Evolutionary conservation across 2,113 vertebrate species (phyloP).

Genomic region (Sturnus vulgaris): DNA sequence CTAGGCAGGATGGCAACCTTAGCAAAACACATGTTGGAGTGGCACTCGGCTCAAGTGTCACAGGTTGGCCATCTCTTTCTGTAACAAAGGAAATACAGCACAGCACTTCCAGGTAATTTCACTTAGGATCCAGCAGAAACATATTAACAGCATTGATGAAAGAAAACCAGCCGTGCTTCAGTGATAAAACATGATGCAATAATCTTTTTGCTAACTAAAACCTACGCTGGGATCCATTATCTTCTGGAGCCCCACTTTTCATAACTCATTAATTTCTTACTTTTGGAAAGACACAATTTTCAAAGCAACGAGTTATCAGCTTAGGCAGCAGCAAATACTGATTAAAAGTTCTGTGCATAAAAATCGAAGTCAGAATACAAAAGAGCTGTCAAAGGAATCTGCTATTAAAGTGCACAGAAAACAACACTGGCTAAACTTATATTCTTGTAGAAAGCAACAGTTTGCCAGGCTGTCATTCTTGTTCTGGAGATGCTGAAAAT

Average conservation of each 20-base stretch:
- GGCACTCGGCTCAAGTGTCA: background rate
- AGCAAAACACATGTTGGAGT: background rate
- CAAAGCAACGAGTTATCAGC: background rate
- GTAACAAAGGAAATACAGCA: background rate
- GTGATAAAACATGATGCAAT: background rate
- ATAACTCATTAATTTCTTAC: background rate
- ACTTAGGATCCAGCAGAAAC: background rate
- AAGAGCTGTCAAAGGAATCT: background rate
- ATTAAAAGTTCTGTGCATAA: background rate
- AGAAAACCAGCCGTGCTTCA: accelerated
- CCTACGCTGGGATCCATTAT: background rate
- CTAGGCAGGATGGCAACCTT: background rate
- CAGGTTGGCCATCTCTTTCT: background rate
- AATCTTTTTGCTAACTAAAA: background rate
- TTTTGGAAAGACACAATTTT: background rate
- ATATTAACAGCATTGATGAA: background rate
- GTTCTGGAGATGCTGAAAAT: background rate
- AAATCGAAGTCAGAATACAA: conserved; percentile 2
- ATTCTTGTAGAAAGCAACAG: background rate
- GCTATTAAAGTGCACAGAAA: conserved; percentile 14
- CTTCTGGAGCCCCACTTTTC: background rate
- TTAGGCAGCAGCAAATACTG: conserved; percentile 17
- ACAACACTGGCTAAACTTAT: background rate
- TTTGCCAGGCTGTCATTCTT: conserved; percentile 5
- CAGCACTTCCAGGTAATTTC: background rate